These are phyloP conservation scores for Pelecanus crispus DNA, from an alignment of 2,113 vertebrate species.

Conservation along the genomic window DNA sequence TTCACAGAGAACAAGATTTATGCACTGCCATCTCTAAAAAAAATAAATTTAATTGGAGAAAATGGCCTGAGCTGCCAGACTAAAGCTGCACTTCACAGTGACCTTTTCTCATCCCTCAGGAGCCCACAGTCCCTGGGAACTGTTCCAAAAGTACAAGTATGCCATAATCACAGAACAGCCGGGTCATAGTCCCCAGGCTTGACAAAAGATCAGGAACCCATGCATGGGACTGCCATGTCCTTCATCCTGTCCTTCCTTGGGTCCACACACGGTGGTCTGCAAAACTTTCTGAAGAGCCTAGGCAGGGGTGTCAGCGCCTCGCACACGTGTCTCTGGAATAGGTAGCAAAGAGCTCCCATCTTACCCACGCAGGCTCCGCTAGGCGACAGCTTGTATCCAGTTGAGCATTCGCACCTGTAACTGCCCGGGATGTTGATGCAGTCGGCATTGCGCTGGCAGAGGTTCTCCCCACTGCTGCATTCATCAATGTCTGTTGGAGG, in stretches of 20 bases:
- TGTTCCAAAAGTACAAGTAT: background rate
- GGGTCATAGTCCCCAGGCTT: background rate
- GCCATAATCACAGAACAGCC: background rate
- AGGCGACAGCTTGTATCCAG: slow-evolving; percentile 86
- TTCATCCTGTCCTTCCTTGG: background rate
- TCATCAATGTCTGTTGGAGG: slow-evolving; percentile 83
- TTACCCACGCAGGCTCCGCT: slow-evolving; percentile 89
- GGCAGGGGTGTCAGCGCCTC: background rate
- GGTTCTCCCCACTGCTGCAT: slow-evolving; percentile 84
- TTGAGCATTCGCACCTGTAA: slow-evolving; percentile 87
- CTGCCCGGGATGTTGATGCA: slow-evolving; percentile 92
- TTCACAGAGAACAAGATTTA: background rate
- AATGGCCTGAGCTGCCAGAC: background rate
- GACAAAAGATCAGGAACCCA: background rate
- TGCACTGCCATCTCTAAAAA: background rate
- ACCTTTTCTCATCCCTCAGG: background rate
- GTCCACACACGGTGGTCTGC: background rate
- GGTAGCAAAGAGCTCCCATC: background rate
- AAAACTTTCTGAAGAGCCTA: background rate
- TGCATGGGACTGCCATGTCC: fast-evolving
- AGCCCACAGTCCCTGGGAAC: background rate
- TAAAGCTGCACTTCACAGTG: background rate
- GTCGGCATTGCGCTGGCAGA: slow-evolving; percentile 87
- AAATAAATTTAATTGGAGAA: background rate
- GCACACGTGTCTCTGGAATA: background rate